Conservation (phyloP, 1,140 invertebrate genomes). For the Drosophila eugracilis region DNA sequence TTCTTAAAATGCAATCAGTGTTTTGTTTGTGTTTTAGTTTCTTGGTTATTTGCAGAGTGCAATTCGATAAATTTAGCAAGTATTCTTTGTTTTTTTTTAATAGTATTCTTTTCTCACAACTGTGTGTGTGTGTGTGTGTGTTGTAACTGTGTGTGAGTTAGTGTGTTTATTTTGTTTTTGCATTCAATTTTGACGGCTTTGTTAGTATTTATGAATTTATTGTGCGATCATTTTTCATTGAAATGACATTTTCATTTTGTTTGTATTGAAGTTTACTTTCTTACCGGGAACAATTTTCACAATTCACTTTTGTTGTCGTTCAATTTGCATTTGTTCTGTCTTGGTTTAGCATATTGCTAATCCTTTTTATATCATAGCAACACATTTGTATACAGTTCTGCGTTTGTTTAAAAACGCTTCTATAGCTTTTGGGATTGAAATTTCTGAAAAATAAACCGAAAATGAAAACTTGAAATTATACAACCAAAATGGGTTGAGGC, state of each 20-base stretch:
- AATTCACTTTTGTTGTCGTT: constrained; percentile 23
- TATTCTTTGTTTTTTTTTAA: background rate
- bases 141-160: background rate
- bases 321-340: constrained; percentile 69
- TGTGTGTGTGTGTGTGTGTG: too few relatives aligned
- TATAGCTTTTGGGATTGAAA: constrained; percentile 37
- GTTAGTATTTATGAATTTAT: constrained; percentile 17
- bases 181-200: constrained; percentile 23
- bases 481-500: background rate
- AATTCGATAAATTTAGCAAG: constrained; percentile 11
- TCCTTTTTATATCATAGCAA: constrained; percentile 79
- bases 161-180: too few relatives aligned
- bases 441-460: too few relatives aligned
- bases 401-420: constrained; percentile 40
- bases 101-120: constrained; percentile 29
- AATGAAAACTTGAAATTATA: background rate
- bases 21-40: constrained; percentile 15
- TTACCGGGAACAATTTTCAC: background rate
- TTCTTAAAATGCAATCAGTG: constrained; percentile 6
- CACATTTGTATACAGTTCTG: constrained; percentile 78
- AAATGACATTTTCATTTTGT: constrained; percentile 6
- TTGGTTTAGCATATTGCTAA: constrained; percentile 72
- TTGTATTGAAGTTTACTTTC: background rate
- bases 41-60: constrained; percentile 6
- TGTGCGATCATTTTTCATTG: constrained; percentile 11